Evolutionary conservation across 1,140 invertebrate genomes (phyloP).

Genomic region (Luehdorfia chinensis): DNA sequence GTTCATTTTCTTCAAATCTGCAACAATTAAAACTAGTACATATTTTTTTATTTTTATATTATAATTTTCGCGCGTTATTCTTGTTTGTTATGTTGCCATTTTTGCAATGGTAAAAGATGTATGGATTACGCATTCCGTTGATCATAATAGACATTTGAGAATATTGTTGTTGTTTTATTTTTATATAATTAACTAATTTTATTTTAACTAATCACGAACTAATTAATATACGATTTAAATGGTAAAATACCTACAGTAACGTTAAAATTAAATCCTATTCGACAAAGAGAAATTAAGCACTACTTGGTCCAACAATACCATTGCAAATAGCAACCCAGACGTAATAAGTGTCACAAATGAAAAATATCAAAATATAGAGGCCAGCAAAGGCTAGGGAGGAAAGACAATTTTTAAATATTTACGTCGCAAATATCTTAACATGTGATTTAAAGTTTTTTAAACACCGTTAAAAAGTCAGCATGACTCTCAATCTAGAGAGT

Average conservation of each 20-base stretch:
- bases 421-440: not conserved
- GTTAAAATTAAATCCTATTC: too few species aligned
- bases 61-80: conserved; percentile 8
- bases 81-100: not conserved
- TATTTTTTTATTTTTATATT: not conserved
- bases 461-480: conserved; percentile 16
- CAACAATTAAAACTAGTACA: not conserved
- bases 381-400: not conserved
- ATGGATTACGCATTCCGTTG: too few species aligned
- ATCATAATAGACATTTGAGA: too few species aligned
- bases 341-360: not conserved
- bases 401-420: conserved; percentile 1
- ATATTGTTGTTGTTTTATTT: too few species aligned
- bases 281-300: too few species aligned
- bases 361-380: conserved; percentile 14
- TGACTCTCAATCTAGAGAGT: conserved; percentile 62
- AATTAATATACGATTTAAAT: too few species aligned
- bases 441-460: conserved; percentile 8
- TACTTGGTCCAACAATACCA: too few species aligned
- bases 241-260: too few species aligned
- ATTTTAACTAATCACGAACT: too few species aligned
- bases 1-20: not conserved
- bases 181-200: too few species aligned
- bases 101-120: not conserved
- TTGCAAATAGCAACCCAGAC: not conserved